Evolutionary conservation across 2,888 invertebrate species (phyloP), one percentile per base, ranked within the genome.

Genomic region (Phania funesta): DNA sequence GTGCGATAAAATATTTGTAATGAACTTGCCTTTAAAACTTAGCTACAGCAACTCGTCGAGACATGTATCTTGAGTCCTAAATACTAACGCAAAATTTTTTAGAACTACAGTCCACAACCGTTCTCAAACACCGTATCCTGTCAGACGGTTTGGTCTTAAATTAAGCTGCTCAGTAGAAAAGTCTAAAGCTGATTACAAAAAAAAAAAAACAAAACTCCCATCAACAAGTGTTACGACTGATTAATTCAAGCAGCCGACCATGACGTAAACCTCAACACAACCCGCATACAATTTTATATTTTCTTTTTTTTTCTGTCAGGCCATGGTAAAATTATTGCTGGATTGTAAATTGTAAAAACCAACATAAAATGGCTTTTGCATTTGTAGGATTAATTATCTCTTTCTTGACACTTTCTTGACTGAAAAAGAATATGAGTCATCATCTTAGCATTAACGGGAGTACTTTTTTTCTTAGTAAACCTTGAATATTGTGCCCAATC

Each of bases 351-450:
- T 75, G 65, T 75, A 48, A 65, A n/a, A 29, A 38, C 38, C 50
- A 52, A 52, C 5, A 26, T 44, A 24, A 16, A 38, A 38, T 52
- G 44, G 20, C 32, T 67, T 60, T 67, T 44, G 26, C 58, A 58
- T 58, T 70, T 75, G 70, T 70, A 65, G 76, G 75, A 80, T 80
- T 76, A 80, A 80, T 80, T 80, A 71, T 67, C 50, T 46, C 22
- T 24, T 29, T 41, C 41, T 20, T 76, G 80, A 54, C 76, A 76
- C 52, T 71, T 74, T 67, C 29, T 56, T 62, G 38, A n/a, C 62
- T 54, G 50, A 76, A 41, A 67, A 76, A 38, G 13, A n/a, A 22
- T 11, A 29, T 80, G 80, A 80, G 52, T 71, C 76, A 80, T n/a
- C n/a, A n/a, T n/a, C n/a, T n/a, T 22, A 38, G 18, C n/a, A 26